Base-by-base conservation (phyloP, 1,140 invertebrate species). In the Rhyacophila brunnea region DNA sequence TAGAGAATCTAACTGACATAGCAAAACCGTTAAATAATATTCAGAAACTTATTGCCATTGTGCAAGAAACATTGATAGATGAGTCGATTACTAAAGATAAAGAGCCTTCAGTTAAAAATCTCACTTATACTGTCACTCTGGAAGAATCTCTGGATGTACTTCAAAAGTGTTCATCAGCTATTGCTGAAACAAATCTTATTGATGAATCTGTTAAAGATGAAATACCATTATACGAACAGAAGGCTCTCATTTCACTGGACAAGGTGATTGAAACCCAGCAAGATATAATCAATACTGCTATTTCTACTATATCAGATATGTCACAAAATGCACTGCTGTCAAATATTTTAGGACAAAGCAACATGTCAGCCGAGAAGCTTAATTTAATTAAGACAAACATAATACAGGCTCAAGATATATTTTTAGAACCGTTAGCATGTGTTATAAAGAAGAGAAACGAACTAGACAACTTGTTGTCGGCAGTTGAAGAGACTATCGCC, bases 1-100 rank as follows among this genome's bases (percentile, higher is more conserved):
- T 1, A 2, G 44, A 61, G 3, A 19, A 55, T 15, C 11, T 63
- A 23, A 52, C 65, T 56, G 60, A 68, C 7, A 60, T 77, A 9
- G 71, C 72, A 1, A 57, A 65, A 3, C 79, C 77, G n/a, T 53
- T 79, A 1, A 67, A 71, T 46, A 73, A 74, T 58, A 60, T 81
- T n/a, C 68, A 70, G 54, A 73, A 74, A 48, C 70, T 67, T 42
- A 57, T 80, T 23, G 71, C 68, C 4, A 14, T 71, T n/a, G 65
- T 78, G 0, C 70, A 75, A 53, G 52, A 65, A 46, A 59, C 45
- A 58, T 19, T 66, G 14, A 18, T 64, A 1, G 49, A 68, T 23
- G 62, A 64, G 51, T 54, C 62, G 11, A 3, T 28, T 28, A 28
- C 23, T 20, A 58, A 55, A 5, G 67, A 69, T 1, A 47, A 59